Percentiles rank a stretch among this genome's conserved stretches.
phyloP scores from a whole-genome alignment of 2,888 invertebrate genomes.

The Metopia argyrocephala region DNA sequence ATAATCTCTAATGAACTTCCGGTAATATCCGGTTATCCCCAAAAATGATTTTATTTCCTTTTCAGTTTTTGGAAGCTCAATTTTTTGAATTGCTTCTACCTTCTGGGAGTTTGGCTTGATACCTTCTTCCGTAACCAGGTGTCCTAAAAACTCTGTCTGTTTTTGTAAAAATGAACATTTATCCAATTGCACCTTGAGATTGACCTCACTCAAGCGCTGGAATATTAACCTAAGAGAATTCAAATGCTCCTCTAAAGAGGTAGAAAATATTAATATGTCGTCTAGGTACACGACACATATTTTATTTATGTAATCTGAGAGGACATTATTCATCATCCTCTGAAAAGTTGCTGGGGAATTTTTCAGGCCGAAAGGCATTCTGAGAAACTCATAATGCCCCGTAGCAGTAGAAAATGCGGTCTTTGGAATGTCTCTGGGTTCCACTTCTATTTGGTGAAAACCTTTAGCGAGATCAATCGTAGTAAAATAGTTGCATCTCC shows the following conservation, averaged over 20 bases:
- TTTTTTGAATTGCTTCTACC: background rate
- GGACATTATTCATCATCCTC: conserved; percentile 5
- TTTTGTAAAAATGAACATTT: conserved; percentile 25
- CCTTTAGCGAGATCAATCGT: conserved; percentile 45
- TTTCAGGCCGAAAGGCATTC: conserved; percentile 7
- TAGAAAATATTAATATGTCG: conserved; percentile 37
- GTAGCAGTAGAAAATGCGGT: background rate
- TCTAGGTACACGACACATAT: background rate
- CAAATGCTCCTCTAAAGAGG: conserved; percentile 8
- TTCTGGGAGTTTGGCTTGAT: conserved; percentile 18
- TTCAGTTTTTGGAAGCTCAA: background rate
- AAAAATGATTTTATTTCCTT: background rate
- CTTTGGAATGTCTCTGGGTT: conserved; percentile 13
- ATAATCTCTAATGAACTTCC: conserved; percentile 1
- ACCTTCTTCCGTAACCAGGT: background rate
- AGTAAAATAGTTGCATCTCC: conserved; percentile 36
- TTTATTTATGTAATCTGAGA: conserved; percentile 17
- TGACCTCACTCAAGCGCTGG: conserved; percentile 10
- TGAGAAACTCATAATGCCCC: conserved; percentile 23
- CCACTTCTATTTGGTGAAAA: conserved; percentile 28
- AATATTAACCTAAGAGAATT: background rate
- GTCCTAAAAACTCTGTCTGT: conserved; percentile 13
- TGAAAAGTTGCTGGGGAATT: background rate
- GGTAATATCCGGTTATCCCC: background rate
- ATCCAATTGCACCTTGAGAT: conserved; percentile 36